A percentile compares a stretch with the other conserved stretches of the same genome.
These are phyloP conservation scores for Nyctereutes procyonoides DNA, from an alignment of 2,113 vertebrate genomes.

Conservation along the genomic window DNA sequence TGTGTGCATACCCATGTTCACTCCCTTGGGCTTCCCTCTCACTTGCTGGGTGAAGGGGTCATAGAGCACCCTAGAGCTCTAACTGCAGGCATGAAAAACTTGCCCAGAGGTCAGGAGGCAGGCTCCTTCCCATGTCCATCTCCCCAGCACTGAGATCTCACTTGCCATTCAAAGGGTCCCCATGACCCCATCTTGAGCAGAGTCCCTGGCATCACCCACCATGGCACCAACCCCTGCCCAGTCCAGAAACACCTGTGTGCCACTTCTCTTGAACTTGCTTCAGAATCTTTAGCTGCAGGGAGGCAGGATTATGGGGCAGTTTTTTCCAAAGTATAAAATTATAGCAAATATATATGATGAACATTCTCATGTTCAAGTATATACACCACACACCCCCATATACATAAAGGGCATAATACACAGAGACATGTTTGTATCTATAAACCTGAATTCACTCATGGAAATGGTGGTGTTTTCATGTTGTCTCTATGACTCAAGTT, in stretches of 20 bases:
- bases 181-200: neutral
- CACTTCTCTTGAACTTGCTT: neutral
- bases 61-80: neutral
- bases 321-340: neutral
- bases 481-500: neutral
- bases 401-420: neutral
- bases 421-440: neutral
- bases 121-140: neutral
- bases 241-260: neutral
- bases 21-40: neutral
- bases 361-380: neutral
- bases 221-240: neutral
- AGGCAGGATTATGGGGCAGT: neutral
- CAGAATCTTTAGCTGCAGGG: neutral
- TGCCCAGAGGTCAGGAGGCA: neutral
- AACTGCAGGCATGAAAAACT: neutral
- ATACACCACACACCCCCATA: neutral
- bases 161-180: neutral
- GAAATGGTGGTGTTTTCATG: neutral
- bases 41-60: neutral
- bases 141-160: neutral
- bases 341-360: neutral
- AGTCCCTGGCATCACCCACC: neutral
- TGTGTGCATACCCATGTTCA: fast-evolving
- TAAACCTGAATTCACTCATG: neutral